These are phyloP conservation scores for Puntigrus tetrazona DNA, from an alignment of 2,113 vertebrate species.

Conservation along the genomic window DNA sequence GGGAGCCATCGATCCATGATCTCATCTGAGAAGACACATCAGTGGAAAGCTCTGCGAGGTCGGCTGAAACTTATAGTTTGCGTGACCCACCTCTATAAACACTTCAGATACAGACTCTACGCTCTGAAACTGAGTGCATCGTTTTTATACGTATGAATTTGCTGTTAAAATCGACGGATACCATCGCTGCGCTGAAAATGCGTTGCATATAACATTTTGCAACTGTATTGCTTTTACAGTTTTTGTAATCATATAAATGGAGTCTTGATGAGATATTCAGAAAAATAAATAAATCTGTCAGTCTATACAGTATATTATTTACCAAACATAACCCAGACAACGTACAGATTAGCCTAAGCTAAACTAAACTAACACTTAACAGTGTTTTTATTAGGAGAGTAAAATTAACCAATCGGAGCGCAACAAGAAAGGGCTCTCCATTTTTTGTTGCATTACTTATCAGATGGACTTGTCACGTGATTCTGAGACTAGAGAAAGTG, in stretches of 20 bases:
- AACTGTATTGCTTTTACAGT: neutral
- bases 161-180: too few species aligned
- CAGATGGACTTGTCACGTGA: neutral
- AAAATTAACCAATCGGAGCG: neutral
- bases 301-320: neutral
- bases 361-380: neutral
- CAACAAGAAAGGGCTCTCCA: neutral
- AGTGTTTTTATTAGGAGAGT: neutral
- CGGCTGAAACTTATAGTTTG: neutral
- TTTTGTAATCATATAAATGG: neutral
- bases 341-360: neutral
- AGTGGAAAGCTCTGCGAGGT: neutral
- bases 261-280: neutral
- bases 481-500: neutral
- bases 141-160: neutral
- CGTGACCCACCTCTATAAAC: neutral
- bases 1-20: constrained; percentile 1
- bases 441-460: neutral
- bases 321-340: neutral
- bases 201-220: neutral
- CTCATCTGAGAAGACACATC: constrained; percentile 35
- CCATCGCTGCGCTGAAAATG: too few species aligned
- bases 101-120: neutral
- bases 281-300: too few species aligned
- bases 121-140: neutral